A percentile compares a stretch with the other conserved stretches of the same genome.
phyloP scores from a whole-genome alignment of 1,140 invertebrate species.

The Hyles vespertilio region DNA sequence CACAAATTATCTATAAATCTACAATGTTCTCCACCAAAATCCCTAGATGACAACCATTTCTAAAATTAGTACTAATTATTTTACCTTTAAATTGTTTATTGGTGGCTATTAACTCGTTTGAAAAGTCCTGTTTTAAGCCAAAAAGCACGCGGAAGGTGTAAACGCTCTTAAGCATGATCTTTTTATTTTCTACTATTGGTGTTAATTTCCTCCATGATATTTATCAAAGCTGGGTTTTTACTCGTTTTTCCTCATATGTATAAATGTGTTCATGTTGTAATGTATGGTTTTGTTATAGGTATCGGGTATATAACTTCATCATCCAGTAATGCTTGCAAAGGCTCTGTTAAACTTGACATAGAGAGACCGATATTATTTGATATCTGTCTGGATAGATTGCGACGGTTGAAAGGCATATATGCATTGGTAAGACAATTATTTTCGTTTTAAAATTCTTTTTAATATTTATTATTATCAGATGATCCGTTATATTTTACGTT shows the following conservation, averaged over 20 bases:
- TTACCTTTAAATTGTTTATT: too few relatives aligned
- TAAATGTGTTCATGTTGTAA: too few relatives aligned
- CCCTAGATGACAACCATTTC: too few relatives aligned
- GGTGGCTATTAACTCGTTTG: too few relatives aligned
- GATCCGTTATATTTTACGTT: not conserved
- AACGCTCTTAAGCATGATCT: not conserved
- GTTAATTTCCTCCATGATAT: too few relatives aligned
- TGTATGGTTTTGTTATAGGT: not conserved
- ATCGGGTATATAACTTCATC: not conserved
- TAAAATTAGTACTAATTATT: too few relatives aligned
- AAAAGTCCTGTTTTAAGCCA: too few relatives aligned
- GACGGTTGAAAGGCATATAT: conserved; percentile 31
- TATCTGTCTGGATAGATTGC: conserved; percentile 36
- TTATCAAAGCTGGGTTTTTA: too few relatives aligned
- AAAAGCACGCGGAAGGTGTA: too few relatives aligned
- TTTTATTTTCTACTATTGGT: not conserved
- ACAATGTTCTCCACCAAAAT: too few relatives aligned
- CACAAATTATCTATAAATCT: too few relatives aligned
- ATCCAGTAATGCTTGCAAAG: conserved; percentile 8
- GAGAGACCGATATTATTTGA: conserved; percentile 49
- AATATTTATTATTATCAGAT: not conserved
- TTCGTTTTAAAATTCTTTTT: not conserved
- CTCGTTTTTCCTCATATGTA: too few relatives aligned
- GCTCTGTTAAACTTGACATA: conserved; percentile 37
- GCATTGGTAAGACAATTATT: conserved; percentile 31